Evolutionary conservation across 2,888 invertebrate species (phyloP), one percentile per base, ranked within the genome.

Genomic region (Noctua fimbriata): DNA sequence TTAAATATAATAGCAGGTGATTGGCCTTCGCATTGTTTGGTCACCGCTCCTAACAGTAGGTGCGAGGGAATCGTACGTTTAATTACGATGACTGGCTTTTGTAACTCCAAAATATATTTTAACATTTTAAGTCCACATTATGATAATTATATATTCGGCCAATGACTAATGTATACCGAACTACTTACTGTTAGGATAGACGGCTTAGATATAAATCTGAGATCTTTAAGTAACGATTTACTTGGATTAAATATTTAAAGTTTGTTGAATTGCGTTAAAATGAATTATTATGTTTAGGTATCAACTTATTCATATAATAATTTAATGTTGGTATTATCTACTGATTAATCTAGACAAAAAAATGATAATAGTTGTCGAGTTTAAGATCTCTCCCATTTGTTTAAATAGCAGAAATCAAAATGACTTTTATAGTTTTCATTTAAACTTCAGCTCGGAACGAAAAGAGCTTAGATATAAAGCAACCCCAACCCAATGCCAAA

Each of bases 51-150:
- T 92, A 92, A 90, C 90, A 89, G 90, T 89, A 87, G 86, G 83
- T 81, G 90, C 90, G 94, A 94, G 95, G 94, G 94, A 95, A 94
- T 95, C 94, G 93, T 92, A 89, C 93, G 80, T 81, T 95, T 95
- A 95, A 95, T 95, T 94, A 92, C 92, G 93, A 95, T 96, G 95
- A 96, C 95, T 95, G 88, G 95, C 93, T 90, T 84, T 89, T 92
- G 91, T 91, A 90, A 84, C 89, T 90, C 91, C 88, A 93, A 95
- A 94, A 94, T 90, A 93, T 92, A 92, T 94, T 94, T 95, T 93
- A 93, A 93, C 92, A 92, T 94, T 94, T 95, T 93, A 93, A 93
- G 90, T 91, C 90, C 91, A 91, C 95, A 95, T 95, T 95, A 95
- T 93, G 90, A 94, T 96, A 96, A 96, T 96, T 95, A 95, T 92